These are phyloP conservation scores for Rhorus exstirpatorius DNA, from an alignment of 2,888 invertebrate species.

Conservation along the genomic window DNA sequence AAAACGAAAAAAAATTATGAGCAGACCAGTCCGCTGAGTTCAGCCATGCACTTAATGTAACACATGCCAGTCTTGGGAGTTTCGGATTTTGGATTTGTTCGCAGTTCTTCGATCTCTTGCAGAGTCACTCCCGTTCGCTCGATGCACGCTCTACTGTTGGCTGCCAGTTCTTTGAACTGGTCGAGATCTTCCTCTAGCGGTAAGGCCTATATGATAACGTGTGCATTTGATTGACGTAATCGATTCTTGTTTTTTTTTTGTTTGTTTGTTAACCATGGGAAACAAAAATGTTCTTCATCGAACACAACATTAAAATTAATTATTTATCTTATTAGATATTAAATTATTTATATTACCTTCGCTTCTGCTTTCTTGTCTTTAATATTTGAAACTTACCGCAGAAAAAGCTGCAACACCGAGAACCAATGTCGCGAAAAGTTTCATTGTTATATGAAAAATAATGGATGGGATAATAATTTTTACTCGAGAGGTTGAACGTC, in stretches of 20 bases:
- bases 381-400: conserved; percentile 30
- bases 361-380: neutral
- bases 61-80: conserved; percentile 52
- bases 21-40: conserved; percentile 40
- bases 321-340: too few relatives aligned
- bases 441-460: conserved; percentile 3
- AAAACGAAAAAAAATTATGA: too few relatives aligned
- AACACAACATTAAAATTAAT: too few relatives aligned
- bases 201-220: conserved; percentile 11
- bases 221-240: neutral
- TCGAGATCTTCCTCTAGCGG: conserved; percentile 27
- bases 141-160: conserved; percentile 44
- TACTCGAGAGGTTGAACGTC: conserved; percentile 1
- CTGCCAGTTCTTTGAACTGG: conserved; percentile 23
- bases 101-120: conserved; percentile 47
- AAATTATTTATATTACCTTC: too few relatives aligned
- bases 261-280: neutral
- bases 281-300: conserved; percentile 1
- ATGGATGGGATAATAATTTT: neutral
- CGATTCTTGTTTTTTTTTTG: neutral
- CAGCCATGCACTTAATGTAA: conserved; percentile 57
- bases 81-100: conserved; percentile 23
- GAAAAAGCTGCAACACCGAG: conserved; percentile 7
- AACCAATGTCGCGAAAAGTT: neutral
- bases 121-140: conserved; percentile 54